Base-by-base conservation (phyloP, 2,113 vertebrate species). In the Pheucticus melanocephalus region DNA sequence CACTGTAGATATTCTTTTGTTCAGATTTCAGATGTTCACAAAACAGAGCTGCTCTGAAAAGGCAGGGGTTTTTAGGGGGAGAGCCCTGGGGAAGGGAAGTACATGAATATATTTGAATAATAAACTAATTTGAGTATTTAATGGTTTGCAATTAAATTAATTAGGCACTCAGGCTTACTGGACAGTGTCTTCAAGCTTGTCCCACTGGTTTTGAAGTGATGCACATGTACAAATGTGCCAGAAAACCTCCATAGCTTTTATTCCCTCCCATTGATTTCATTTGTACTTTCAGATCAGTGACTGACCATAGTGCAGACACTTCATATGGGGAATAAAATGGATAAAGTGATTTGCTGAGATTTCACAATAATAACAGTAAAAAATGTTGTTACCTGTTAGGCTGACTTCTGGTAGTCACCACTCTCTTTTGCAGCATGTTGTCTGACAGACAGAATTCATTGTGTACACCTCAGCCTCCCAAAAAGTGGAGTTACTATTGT, bases 91-190 rank as follows among this genome's bases (percentile, higher is more conserved):
- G 79, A 39, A 95, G 37, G 48, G 39, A 92, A 92, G 33, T 44
- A 17, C 66, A 48, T 91, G 94, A 97, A 96, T 96, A 96, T 59
- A 97, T 95, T 95, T 94, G 90, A 96, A 95, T 95, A 96, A 94
- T 93, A 93, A 88, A 94, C 59, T 90, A 90, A 96, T 88, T 73
- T 93, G 75, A 92, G 56, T 82, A 88, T 94, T 78, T 92, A n/a
- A 86, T 88, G 76, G 65, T 72, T 94, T 86, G 72, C 44, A 95
- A 71, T 93, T 93, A 90, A 92, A 78, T 88, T 94, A 96, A 96
- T 94, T 93, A 95, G 71, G 79, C 64, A 56, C 42, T 88, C 82
- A 68, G 76, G 88, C 68, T 93, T 75, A 68, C 51, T 91, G 93
- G 90, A 66, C 84, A 97, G 54, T 66, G 71, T 94, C 80, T 81